These are phyloP conservation scores for Atta texana DNA, from an alignment of 1,140 invertebrate species.

Conservation along the genomic window DNA sequence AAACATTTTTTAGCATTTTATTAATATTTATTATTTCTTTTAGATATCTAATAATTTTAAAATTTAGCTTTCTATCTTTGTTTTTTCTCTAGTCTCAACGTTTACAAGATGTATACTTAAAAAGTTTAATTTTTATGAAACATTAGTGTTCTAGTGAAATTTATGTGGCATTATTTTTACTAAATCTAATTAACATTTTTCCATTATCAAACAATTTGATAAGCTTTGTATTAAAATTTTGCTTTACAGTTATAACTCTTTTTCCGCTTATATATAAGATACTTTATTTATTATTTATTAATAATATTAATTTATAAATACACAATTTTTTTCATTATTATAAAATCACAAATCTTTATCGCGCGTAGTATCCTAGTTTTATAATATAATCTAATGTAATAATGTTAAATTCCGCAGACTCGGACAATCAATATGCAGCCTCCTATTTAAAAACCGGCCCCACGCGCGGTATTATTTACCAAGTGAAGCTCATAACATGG, in stretches of 20 bases:
- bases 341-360: conserved; percentile 14
- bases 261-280: neutral
- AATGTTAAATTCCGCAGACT: neutral
- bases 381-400: neutral
- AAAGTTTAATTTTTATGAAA: neutral
- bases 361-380: neutral
- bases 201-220: neutral
- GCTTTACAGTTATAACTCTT: neutral
- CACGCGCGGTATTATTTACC: neutral
- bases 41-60: neutral
- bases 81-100: neutral
- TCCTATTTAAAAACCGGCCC: conserved; percentile 14
- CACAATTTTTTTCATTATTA: neutral
- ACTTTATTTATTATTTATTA: too few relatives aligned
- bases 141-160: neutral
- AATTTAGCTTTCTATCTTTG: neutral
- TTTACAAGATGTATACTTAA: neutral
- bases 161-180: neutral
- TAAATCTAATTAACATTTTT: neutral
- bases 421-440: neutral
- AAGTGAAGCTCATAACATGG: conserved; percentile 3
- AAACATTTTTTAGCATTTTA: neutral
- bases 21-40: conserved; percentile 11
- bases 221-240: neutral
- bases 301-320: too few relatives aligned